Percentiles rank a stretch among this genome's conserved stretches.
These are phyloP conservation scores for Brachirus orientalis DNA, from an alignment of 2,113 vertebrate species.

Conservation along the genomic window DNA sequence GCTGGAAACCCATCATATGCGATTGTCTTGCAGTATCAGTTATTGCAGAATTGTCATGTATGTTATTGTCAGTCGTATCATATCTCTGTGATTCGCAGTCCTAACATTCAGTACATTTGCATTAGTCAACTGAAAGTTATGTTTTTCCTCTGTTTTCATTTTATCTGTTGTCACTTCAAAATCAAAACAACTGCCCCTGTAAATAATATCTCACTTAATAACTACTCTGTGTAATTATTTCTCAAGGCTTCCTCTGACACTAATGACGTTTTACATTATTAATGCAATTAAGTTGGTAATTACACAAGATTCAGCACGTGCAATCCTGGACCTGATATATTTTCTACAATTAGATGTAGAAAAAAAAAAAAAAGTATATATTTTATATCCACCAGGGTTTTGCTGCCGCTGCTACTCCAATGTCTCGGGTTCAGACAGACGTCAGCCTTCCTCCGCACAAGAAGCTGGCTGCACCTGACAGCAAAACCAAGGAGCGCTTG, in stretches of 20 bases:
- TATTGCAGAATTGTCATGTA: no score
- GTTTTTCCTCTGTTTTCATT: no score
- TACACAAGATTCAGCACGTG: not conserved
- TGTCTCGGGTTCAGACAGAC: constrained; percentile 90
- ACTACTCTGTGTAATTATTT: constrained; percentile 5
- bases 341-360: not conserved
- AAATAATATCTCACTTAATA: constrained; percentile 13
- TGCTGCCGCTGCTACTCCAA: constrained; percentile 58
- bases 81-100: no score
- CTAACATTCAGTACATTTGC: no score
- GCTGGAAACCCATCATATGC: no score
- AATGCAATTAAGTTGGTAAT: not conserved
- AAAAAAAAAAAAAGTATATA: not conserved
- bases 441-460: constrained; percentile 87
- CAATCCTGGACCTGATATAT: not conserved
- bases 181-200: not conserved
- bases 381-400: constrained; percentile 55
- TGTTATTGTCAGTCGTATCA: no score
- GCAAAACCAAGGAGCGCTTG: constrained; percentile 90
- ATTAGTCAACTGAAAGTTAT: no score
- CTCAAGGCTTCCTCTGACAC: constrained; percentile 6
- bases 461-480: constrained; percentile 89
- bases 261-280: not conserved
- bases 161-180: not conserved
- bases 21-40: no score